phyloP scores from a whole-genome alignment of 1,140 invertebrate species.

The Diabrotica virgifera region DNA sequence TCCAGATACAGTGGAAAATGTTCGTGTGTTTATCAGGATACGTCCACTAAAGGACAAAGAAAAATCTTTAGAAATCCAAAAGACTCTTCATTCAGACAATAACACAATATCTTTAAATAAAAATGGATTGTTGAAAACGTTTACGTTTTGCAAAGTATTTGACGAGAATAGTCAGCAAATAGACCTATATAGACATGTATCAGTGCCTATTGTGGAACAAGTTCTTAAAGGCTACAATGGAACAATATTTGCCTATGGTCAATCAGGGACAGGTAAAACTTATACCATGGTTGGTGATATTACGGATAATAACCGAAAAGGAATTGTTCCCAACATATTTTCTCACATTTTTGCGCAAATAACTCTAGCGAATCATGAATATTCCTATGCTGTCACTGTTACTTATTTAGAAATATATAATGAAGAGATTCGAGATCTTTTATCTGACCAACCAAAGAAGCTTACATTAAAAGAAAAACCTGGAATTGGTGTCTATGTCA shows the following conservation, averaged over 20 bases:
- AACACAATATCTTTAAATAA: constrained; percentile 64
- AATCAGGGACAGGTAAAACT: constrained; percentile 96
- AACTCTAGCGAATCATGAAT: constrained; percentile 57
- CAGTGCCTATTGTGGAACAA: constrained; percentile 88
- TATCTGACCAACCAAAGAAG: constrained; percentile 62
- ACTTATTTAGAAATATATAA: constrained; percentile 96
- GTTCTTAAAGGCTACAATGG: constrained; percentile 95
- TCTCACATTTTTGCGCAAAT: constrained; percentile 95
- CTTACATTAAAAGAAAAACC: constrained; percentile 71
- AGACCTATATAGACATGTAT: constrained; percentile 92
- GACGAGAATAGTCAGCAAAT: constrained; percentile 76
- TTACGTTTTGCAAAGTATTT: constrained; percentile 87
- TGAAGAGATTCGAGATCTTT: constrained; percentile 88
- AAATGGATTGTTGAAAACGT: constrained; percentile 51
- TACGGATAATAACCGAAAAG: constrained; percentile 51
- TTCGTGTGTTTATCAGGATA: constrained; percentile 82
- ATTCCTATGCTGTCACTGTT: constrained; percentile 84
- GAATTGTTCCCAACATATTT: constrained; percentile 93
- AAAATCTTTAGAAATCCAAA: constrained; percentile 63
- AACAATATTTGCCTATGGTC: constrained; percentile 95
- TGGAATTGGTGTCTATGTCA: constrained; percentile 63
- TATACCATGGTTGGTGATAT: constrained; percentile 87
- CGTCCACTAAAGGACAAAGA: constrained; percentile 79
- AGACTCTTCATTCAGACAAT: constrained; percentile 61
- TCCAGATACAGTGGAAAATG: constrained; percentile 50